phyloP scores from a whole-genome alignment of 2,797 vertebrate species.

The Spatula versicolor region DNA sequence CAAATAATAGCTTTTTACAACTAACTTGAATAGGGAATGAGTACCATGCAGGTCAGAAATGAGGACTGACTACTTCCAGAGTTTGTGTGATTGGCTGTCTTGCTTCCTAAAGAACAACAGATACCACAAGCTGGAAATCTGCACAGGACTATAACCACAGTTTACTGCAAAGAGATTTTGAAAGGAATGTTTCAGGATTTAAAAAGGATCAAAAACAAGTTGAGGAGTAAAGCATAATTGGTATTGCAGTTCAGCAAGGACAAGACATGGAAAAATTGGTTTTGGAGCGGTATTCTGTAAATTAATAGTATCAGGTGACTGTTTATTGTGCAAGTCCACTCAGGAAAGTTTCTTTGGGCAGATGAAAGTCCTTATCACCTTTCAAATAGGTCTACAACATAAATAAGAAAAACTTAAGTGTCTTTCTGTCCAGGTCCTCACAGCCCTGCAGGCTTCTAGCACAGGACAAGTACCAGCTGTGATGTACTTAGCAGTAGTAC shows the following conservation, averaged over 20 bases:
- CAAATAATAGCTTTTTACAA: not conserved
- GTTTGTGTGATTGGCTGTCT: not conserved
- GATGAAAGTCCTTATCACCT: not conserved
- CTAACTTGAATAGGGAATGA: not conserved
- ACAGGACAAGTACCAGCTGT: not conserved
- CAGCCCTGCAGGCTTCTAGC: not conserved
- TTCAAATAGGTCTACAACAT: not conserved
- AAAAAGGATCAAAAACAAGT: not conserved
- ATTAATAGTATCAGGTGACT: not conserved
- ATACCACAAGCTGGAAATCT: not conserved
- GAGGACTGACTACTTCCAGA: not conserved
- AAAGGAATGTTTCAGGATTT: not conserved
- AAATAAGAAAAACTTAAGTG: not conserved
- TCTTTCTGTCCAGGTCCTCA: not conserved
- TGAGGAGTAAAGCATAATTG: not conserved
- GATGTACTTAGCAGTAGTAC: not conserved
- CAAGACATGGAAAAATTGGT: not conserved
- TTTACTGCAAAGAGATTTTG: not conserved
- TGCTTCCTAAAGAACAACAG: not conserved
- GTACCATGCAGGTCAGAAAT: not conserved
- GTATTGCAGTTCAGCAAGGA: not conserved
- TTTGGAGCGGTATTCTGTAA: not conserved
- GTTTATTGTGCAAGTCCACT: not conserved
- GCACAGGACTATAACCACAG: not conserved
- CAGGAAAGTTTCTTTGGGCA: not conserved